phyloP scores from a whole-genome alignment of 37 sponge, comb jelly and placozoan species.

The Tethya wilhelma region DNA sequence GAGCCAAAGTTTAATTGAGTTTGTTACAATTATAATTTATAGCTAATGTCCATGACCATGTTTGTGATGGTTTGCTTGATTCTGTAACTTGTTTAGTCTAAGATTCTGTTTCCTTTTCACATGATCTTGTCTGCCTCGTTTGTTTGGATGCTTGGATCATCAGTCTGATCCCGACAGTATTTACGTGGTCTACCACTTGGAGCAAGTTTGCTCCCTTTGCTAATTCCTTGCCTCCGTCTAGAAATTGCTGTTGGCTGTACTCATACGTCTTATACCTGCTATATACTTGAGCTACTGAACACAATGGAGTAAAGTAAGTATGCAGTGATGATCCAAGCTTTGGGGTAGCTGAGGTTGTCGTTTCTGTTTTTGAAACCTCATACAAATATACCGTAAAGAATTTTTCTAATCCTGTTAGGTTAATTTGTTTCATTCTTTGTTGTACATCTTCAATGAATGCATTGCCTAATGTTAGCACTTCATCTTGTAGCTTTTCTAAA shows the following conservation, averaged over 20 bases:
- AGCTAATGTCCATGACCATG: neutral
- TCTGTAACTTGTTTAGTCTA: neutral
- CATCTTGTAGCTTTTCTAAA: neutral
- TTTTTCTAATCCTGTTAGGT: conserved; percentile 11
- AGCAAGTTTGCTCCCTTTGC: neutral
- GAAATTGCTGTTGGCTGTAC: conserved; percentile 9
- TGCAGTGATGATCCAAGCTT: conserved; percentile 1
- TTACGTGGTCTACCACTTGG: conserved; percentile 6
- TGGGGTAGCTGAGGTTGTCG: conserved; percentile 4
- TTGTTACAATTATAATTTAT: too few relatives aligned
- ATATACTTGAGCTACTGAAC: neutral
- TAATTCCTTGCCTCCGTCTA: neutral
- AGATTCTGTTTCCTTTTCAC: conserved; percentile 9
- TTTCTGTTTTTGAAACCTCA: neutral
- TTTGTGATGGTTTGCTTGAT: conserved; percentile 16
- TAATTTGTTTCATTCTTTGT: neutral
- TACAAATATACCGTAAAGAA: conserved; percentile 4
- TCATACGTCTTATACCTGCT: neutral
- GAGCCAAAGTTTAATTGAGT: too few relatives aligned
- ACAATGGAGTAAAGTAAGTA: neutral
- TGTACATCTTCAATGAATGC: conserved; percentile 19
- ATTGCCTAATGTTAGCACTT: too few relatives aligned
- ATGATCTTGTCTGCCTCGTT: neutral
- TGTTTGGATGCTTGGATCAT: neutral
- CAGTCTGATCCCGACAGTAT: neutral